Conservation (phyloP, 1,140 invertebrate genomes). For the Antheraea mylitta region DNA sequence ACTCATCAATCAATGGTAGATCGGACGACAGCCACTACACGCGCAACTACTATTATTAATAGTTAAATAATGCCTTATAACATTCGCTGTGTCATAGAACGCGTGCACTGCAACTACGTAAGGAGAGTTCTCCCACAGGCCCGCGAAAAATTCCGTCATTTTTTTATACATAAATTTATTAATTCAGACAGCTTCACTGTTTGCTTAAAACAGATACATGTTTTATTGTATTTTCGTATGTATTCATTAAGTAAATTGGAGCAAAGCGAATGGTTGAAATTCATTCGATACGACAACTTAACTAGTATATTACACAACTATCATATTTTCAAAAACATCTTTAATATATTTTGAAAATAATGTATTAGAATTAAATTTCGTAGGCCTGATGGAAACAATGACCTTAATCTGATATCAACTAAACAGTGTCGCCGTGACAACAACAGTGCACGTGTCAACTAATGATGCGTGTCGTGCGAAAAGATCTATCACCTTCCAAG, state of each 20-base stretch:
- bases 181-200: too few relatives aligned
- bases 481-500: conserved; percentile 61
- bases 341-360: too few relatives aligned
- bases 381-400: background rate
- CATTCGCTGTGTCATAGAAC: background rate
- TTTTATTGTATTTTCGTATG: too few relatives aligned
- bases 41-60: background rate
- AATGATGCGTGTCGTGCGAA: conserved; percentile 35
- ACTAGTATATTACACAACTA: too few relatives aligned
- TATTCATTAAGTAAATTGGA: too few relatives aligned
- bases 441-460: conserved; percentile 48
- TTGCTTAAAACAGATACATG: too few relatives aligned
- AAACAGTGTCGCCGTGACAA: conserved; percentile 48
- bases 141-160: background rate
- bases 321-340: too few relatives aligned
- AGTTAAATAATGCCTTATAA: background rate
- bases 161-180: background rate
- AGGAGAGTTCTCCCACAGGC: background rate
- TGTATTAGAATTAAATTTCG: background rate
- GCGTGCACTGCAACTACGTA: background rate
- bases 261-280: too few relatives aligned
- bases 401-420: background rate
- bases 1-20: conserved; percentile 50
- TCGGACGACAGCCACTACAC: conserved; percentile 27
- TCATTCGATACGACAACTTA: too few relatives aligned